Evolutionary conservation across 2,888 invertebrate genomes (phyloP).

Genomic region (Scaptomyza parva): DNA sequence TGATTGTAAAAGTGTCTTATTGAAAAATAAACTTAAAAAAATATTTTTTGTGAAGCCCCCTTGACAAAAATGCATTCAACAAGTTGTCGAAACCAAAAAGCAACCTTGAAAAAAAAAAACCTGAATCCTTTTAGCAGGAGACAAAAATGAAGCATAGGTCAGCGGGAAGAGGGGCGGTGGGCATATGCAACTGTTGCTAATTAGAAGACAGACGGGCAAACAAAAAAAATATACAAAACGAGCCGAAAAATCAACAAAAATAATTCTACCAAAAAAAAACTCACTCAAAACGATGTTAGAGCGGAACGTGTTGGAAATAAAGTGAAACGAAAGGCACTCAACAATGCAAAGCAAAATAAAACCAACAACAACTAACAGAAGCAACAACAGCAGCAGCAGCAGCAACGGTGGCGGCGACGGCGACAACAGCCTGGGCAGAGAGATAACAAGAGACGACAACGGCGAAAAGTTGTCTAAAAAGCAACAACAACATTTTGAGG

Average conservation of each 20-base stretch:
- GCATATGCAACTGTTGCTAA: conserved; percentile 57
- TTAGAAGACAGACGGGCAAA: conserved; percentile 31
- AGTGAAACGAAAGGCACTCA: conserved; percentile 69
- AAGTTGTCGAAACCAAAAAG: conserved; percentile 36
- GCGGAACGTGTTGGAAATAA: conserved; percentile 81
- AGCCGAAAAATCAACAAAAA: conserved; percentile 5
- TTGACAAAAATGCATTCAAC: conserved; percentile 30
- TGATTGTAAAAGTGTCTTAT: background rate
- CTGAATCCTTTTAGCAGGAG: conserved; percentile 22
- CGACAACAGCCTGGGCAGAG: conserved; percentile 46
- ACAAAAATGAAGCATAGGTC: background rate
- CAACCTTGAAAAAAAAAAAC: conserved; percentile 24
- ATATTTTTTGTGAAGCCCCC: background rate
- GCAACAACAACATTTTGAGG: conserved; percentile 26
- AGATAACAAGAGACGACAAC: conserved; percentile 69
- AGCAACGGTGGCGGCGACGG: conserved; percentile 30
- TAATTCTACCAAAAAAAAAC: conserved; percentile 29
- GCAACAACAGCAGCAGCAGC: conserved; percentile 5
- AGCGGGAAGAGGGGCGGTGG: conserved; percentile 9
- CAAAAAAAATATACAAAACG: conserved; percentile 8
- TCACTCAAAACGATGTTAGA: conserved; percentile 49
- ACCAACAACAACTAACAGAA: background rate
- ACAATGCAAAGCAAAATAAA: conserved; percentile 3
- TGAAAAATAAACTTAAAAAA: background rate
- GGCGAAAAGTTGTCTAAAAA: conserved; percentile 73